These are phyloP conservation scores for Mirounga angustirostris DNA, from an alignment of 2,113 vertebrate species.

Conservation along the genomic window DNA sequence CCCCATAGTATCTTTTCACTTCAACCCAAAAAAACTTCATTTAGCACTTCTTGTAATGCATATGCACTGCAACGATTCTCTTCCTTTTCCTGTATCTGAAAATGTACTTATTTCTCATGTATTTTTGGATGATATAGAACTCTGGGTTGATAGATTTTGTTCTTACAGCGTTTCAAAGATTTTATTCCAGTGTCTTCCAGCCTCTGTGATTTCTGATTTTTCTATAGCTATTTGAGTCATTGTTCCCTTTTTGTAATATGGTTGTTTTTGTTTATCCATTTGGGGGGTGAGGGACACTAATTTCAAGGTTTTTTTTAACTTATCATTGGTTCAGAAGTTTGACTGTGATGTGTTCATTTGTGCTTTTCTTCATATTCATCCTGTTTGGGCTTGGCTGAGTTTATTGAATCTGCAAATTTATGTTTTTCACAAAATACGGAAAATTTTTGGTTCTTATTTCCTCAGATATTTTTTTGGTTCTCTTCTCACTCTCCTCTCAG, in stretches of 20 bases:
- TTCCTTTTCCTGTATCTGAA: neutral
- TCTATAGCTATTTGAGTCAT: neutral
- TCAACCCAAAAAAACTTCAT: neutral
- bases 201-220: neutral
- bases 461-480: slow-evolving; percentile 10
- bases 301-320: neutral
- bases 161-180: neutral
- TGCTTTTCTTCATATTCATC: neutral
- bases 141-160: neutral
- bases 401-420: neutral
- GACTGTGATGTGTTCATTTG: neutral
- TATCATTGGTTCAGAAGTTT: neutral
- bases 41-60: neutral
- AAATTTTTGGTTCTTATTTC: neutral
- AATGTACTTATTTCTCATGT: neutral
- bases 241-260: neutral
- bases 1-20: neutral
- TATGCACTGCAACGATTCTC: neutral
- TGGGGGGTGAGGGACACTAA: neutral
- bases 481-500: neutral
- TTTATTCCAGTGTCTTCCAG: neutral
- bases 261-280: neutral
- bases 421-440: neutral
- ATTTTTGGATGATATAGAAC: neutral
- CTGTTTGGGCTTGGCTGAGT: neutral